Conservation (phyloP, 1,140 invertebrate genomes). For the Archivesica marissinica region DNA sequence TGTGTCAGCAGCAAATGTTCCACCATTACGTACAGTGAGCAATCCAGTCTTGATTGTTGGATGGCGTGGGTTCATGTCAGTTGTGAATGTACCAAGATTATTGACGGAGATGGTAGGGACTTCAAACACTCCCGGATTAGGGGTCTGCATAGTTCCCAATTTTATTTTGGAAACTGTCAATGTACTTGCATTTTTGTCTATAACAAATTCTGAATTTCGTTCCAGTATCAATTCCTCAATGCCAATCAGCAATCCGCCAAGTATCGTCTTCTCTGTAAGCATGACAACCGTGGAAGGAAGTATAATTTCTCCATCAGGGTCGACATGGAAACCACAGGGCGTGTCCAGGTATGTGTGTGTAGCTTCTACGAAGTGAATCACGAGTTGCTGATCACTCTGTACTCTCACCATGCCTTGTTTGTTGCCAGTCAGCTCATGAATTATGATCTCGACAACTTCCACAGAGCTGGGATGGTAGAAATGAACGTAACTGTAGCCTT, state of each 20-base stretch:
- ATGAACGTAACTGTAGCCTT: conserved; percentile 76
- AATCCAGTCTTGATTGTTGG: conserved; percentile 61
- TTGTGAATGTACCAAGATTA: conserved; percentile 68
- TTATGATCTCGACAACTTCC: conserved; percentile 72
- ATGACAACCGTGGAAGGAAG: conserved; percentile 72
- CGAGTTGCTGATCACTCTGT: conserved; percentile 70
- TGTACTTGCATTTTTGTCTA: conserved; percentile 67
- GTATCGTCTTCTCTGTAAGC: conserved; percentile 67
- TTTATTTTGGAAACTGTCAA: conserved; percentile 38
- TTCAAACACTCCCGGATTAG: conserved; percentile 66
- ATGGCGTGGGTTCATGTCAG: conserved; percentile 62
- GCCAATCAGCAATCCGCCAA: conserved; percentile 73
- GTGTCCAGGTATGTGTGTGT: conserved; percentile 77
- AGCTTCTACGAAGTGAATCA: conserved; percentile 74
- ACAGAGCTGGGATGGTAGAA: conserved; percentile 74
- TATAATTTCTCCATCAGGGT: conserved; percentile 73
- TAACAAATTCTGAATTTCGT: conserved; percentile 68
- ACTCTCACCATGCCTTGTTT: conserved; percentile 74
- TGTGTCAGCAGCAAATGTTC: conserved; percentile 52
- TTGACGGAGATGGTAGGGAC: conserved; percentile 67
- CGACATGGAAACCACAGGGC: conserved; percentile 78
- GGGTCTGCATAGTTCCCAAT: conserved; percentile 55
- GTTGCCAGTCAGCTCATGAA: conserved; percentile 77
- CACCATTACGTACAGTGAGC: conserved; percentile 70
- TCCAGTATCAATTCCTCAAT: conserved; percentile 73